Evolutionary conservation across 2,113 vertebrate species (phyloP), one percentile per base, ranked within the genome.

Genomic region (Scophthalmus maximus): DNA sequence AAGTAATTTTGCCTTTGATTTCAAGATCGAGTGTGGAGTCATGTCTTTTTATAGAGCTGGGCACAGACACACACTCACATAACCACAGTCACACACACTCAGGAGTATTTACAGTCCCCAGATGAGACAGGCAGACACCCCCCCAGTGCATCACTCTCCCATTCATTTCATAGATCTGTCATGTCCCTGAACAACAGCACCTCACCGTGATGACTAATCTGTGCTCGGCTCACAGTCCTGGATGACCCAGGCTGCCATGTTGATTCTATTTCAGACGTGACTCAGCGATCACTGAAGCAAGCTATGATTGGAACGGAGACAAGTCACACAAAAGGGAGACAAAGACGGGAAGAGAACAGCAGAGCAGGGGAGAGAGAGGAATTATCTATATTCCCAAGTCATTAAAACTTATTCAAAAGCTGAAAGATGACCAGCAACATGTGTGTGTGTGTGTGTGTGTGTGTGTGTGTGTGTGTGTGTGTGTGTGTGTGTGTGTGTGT

Each of bases 201-300:
- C 84, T 89, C 78, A 27, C 56, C 82, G 40, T 72, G 86, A 83
- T 93, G 93, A 94, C 86, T 92, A 91, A 92, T 89, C 84, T 87
- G 83, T 20, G 72, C 79, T 91, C 77, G 47, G 82, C 85, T 92
- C 69, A 61, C 87, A 84, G 76, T 90, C 91, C 88, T 89, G 83
- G 84, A 85, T 91, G 88, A 92, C 87, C 90, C 87, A 90, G 80
- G 76, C 79, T 86, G 89, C 87, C 87, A 85, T 85, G 84, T 88
- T 70, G 73, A 86, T 88, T 90, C 81, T 79, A 76, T 91, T 90
- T 88, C 85, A 91, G 87, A 87, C 79, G 72, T 86, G 86, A 89
- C 79, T 91, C 89, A 83, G 82, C 66, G 56, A 77, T 82, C 64
- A 46, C 51, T 84, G 89, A 82, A 74, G 88, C 84, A 78, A 72